Conservation (phyloP, 2,888 invertebrate genomes). For the Eristalis arbustorum region DNA sequence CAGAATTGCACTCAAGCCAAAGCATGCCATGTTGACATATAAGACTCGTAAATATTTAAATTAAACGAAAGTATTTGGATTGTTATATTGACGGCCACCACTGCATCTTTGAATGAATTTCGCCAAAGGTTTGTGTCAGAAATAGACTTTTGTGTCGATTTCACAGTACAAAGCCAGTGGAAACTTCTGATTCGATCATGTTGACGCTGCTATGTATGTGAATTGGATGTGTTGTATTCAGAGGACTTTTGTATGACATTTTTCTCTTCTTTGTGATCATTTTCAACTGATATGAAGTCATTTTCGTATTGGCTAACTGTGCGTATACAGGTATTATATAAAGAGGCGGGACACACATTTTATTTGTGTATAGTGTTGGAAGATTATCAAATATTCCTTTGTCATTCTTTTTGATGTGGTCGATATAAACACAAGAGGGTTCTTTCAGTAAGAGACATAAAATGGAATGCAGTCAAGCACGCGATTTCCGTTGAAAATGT, state of each 20-base stretch:
- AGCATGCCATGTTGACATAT: conserved; percentile 64
- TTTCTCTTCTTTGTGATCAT: conserved; percentile 50
- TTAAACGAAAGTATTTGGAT: conserved; percentile 59
- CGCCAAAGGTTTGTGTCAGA: conserved; percentile 46
- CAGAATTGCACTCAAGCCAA: conserved; percentile 40
- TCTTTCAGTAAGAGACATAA: conserved; percentile 51
- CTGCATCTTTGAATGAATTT: conserved; percentile 57
- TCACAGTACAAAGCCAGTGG: neutral
- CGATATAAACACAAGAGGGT: conserved; percentile 1
- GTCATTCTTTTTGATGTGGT: conserved; percentile 59
- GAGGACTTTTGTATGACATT: neutral
- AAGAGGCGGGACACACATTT: neutral
- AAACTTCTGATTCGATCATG: conserved; percentile 53
- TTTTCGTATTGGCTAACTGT: conserved; percentile 40
- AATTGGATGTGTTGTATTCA: conserved; percentile 20
- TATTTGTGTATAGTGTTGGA: neutral
- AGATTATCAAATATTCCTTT: conserved; percentile 46
- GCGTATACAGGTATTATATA: conserved; percentile 37
- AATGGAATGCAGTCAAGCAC: conserved; percentile 69
- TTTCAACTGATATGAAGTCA: conserved; percentile 53
- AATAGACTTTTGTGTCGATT: conserved; percentile 25
- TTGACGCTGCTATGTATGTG: conserved; percentile 43
- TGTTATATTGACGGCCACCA: conserved; percentile 56
- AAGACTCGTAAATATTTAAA: conserved; percentile 69
- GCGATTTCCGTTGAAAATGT: conserved; percentile 59